These are phyloP conservation scores for Thysanoteuthis rhombus DNA, from an alignment of 2,888 invertebrate genomes.

Conservation along the genomic window DNA sequence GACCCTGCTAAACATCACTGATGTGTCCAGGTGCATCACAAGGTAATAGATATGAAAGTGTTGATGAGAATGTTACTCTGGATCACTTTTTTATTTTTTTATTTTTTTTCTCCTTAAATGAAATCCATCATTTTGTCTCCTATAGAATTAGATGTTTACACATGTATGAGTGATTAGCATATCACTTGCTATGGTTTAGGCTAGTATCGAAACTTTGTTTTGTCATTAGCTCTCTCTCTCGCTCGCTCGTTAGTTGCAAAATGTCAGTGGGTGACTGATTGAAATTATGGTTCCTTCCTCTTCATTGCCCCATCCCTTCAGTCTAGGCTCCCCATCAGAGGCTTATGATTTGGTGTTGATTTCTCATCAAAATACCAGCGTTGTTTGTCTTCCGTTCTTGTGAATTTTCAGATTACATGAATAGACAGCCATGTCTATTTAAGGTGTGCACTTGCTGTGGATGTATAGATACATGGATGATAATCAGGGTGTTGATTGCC, in stretches of 20 bases:
- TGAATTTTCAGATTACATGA: neutral
- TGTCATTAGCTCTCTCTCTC: no score
- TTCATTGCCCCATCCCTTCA: neutral
- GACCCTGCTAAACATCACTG: no score
- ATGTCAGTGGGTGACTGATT: neutral
- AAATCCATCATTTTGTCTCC: no score
- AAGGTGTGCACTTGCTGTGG: neutral
- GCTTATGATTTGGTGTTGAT: neutral
- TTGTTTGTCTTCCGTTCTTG: conserved; percentile 12
- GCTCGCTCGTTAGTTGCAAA: neutral
- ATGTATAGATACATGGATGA: neutral
- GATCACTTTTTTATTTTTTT: no score
- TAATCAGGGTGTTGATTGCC: neutral
- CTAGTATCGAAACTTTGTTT: no score
- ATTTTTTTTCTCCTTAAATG: no score
- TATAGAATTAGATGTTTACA: no score
- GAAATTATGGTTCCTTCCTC: neutral
- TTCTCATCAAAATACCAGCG: neutral
- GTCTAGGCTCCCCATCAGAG: neutral
- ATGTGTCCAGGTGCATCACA: no score
- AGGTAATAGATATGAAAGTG: no score
- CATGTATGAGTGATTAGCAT: no score
- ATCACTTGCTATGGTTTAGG: no score
- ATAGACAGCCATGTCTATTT: conserved; percentile 12
- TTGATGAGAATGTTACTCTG: no score